phyloP scores from a whole-genome alignment of 2,113 vertebrate species.

The Oceanites oceanicus region DNA sequence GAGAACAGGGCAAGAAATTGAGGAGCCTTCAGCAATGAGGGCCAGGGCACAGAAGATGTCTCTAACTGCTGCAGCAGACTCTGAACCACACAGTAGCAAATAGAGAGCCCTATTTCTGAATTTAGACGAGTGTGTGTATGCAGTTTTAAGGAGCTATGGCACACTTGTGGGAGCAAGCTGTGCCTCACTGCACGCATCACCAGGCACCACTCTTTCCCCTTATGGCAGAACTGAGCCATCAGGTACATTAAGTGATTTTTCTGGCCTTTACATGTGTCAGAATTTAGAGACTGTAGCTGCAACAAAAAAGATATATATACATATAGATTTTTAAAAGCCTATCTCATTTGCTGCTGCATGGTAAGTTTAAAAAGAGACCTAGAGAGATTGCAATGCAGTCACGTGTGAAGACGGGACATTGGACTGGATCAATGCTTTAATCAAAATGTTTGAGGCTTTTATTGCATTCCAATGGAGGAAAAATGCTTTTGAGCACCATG shows the following conservation, averaged over 20 bases:
- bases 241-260: constrained; percentile 11
- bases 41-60: background rate
- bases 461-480: constrained; percentile 48
- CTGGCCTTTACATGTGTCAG: background rate
- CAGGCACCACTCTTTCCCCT: background rate
- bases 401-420: constrained; percentile 19
- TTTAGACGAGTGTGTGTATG: background rate
- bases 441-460: constrained; percentile 56
- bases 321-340: constrained; percentile 12
- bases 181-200: background rate
- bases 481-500: constrained; percentile 51
- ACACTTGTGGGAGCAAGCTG: background rate
- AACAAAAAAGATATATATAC: constrained; percentile 12
- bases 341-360: background rate
- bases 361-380: constrained; percentile 24
- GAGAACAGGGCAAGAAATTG: background rate
- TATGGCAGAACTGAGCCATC: background rate
- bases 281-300: background rate
- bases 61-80: background rate
- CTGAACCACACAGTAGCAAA: background rate
- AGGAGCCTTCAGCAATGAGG: background rate
- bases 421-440: constrained; percentile 56
- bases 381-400: constrained; percentile 28
- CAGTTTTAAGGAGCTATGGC: background rate
- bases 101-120: background rate